phyloP scores from a whole-genome alignment of 2,113 vertebrate genomes.

The Gopherus flavomarginatus region DNA sequence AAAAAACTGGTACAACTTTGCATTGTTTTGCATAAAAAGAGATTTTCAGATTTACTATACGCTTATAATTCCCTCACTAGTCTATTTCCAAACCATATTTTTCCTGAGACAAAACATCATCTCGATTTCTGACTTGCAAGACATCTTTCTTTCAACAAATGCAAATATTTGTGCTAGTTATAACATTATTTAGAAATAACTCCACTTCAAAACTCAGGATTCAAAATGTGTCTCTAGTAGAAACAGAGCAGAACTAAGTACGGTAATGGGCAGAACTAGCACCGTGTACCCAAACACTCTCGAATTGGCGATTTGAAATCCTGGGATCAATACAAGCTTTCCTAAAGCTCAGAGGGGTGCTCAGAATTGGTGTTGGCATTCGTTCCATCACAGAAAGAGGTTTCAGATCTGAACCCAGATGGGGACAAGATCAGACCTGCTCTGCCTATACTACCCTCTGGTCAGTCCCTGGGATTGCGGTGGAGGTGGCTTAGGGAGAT shows the following conservation, averaged over 20 bases:
- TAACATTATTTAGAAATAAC: neutral
- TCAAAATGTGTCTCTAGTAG: neutral
- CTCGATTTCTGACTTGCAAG: neutral
- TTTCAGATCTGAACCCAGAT: neutral
- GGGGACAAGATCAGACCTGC: neutral
- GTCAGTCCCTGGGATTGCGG: accelerated
- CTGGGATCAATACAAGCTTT: neutral
- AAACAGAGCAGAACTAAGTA: neutral
- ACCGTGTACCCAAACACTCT: neutral
- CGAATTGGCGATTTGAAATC: accelerated
- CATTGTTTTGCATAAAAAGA: neutral
- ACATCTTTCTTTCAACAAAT: neutral
- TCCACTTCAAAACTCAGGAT: neutral
- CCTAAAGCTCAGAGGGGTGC: neutral
- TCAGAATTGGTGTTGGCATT: neutral
- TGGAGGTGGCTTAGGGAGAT: neutral
- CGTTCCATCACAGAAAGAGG: neutral
- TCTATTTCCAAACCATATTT: neutral
- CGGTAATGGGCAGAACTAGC: neutral
- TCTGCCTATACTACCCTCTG: neutral
- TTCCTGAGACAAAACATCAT: neutral
- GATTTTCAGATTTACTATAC: neutral
- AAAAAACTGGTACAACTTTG: neutral
- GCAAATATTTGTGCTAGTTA: neutral
- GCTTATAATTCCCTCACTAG: neutral